Percentiles rank a stretch among this genome's conserved stretches.
Evolutionary conservation across 2,888 invertebrate genomes (phyloP).

Genomic region (Schrankia costaestrigalis): DNA sequence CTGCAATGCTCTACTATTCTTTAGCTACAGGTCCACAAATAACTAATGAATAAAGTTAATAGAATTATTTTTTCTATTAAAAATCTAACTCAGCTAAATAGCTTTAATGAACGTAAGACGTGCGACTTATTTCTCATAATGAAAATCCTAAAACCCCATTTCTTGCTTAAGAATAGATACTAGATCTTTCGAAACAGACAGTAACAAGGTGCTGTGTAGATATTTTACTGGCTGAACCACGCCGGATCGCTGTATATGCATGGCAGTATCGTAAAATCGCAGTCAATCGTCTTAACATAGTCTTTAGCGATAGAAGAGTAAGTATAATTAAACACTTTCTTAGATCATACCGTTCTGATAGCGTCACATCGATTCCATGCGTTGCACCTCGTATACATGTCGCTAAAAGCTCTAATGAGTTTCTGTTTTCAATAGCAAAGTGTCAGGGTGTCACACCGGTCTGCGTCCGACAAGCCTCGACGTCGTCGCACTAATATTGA

Average conservation of each 20-base stretch:
- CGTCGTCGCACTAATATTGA: constrained; percentile 54
- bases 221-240: constrained; percentile 35
- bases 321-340: constrained; percentile 34
- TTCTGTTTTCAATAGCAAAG: constrained; percentile 54
- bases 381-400: constrained; percentile 50
- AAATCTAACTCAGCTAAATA: too few relatives aligned
- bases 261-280: constrained; percentile 32
- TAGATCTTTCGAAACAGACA: constrained; percentile 43
- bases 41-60: too few relatives aligned
- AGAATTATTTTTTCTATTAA: too few relatives aligned
- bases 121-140: too few relatives aligned
- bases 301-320: constrained; percentile 26
- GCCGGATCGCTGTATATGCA: constrained; percentile 24
- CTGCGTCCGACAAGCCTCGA: constrained; percentile 15
- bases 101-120: too few relatives aligned
- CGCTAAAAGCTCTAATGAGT: constrained; percentile 62
- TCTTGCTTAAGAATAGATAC: constrained; percentile 26
- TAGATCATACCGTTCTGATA: constrained; percentile 45
- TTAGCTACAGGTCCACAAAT: too few relatives aligned
- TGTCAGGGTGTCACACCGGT: constrained; percentile 49
- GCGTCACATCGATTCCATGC: constrained; percentile 41
- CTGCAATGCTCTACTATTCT: too few relatives aligned
- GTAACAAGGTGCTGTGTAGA: constrained; percentile 45
- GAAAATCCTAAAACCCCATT: too few relatives aligned
- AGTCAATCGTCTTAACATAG: constrained; percentile 38